Percentiles rank a stretch among this genome's conserved stretches.
Conservation (phyloP, 2,888 invertebrate species). For the Rhingia campestris region DNA sequence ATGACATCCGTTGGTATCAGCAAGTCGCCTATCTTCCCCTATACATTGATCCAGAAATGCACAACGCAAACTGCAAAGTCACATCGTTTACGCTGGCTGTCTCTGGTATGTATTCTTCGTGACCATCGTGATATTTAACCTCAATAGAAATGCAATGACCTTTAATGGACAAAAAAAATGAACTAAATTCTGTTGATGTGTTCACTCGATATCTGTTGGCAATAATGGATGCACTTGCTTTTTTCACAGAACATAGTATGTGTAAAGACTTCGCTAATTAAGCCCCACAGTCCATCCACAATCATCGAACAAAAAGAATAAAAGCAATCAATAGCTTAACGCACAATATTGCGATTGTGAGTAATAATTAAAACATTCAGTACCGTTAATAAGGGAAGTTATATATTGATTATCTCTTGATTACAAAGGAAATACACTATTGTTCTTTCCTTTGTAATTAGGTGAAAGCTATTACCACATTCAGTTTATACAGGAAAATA, state of each 20-base stretch:
- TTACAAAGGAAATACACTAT: too few species aligned
- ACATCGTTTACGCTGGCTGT: neutral
- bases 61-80: conserved; percentile 6
- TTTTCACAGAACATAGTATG: neutral
- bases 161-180: conserved; percentile 45
- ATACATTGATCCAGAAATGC: conserved; percentile 4
- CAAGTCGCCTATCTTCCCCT: neutral
- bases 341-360: neutral
- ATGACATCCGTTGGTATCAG: conserved; percentile 51
- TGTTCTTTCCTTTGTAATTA: too few species aligned
- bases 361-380: neutral
- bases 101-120: conserved; percentile 5
- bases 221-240: conserved; percentile 15
- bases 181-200: conserved; percentile 40
- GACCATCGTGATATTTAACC: conserved; percentile 54
- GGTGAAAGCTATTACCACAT: too few species aligned
- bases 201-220: conserved; percentile 11
- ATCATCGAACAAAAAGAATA: too few species aligned
- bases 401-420: too few species aligned
- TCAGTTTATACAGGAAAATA: too few species aligned
- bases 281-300: neutral
- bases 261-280: neutral
- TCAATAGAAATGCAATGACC: conserved; percentile 60
- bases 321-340: too few species aligned
- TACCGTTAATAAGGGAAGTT: neutral